Base-by-base conservation (phyloP, 2,888 invertebrate species). In the Rhogogaster chlorosoma region DNA sequence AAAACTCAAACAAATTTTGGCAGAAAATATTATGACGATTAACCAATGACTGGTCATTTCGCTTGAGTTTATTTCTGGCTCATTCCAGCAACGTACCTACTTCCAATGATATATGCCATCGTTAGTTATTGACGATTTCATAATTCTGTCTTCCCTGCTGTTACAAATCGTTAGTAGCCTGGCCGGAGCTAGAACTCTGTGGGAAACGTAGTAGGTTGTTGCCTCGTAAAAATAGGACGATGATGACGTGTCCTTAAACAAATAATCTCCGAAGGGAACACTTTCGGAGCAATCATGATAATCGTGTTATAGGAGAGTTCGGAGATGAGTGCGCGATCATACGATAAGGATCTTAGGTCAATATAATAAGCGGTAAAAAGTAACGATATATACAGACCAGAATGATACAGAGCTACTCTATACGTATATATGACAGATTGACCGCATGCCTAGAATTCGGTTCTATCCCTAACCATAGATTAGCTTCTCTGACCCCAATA, bases 401-500 rank as follows among this genome's bases (percentile, higher is more conserved):
- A n/a, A 12, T 36, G 29, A 71, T 71, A 38, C 70, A 36, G 36
- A 71, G 70, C 70, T 36, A 71, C n/a, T 38, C 18, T 71, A 61
- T 57, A 22, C 2, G n/a, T 57, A n/a, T 26, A 70, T 38, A 36
- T 36, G 70, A 36, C 36, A 32, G 29, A n/a, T 32, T 38, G 32
- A 70, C 42, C 75, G 45, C 15, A 75, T 22, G 38, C 22, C 45
- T 75, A 75, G 45, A 75, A 42, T 26, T 45, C 9, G 32, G 53
- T 36, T 73, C 73, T 73, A 84, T 84, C 67, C 49, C 15, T 38
- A 29, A 36, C 84, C 61, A 84, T 38, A 77, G 75, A 84, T 75
- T 84, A 84, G 75, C n/a, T n/a, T 75, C 75, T 49, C 36, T 84
- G 83, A 73, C 83, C 83, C 36, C 42, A 84, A 73, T 84, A 84